A percentile compares a stretch with the other conserved stretches of the same genome.
phyloP scores from a whole-genome alignment of 2,797 vertebrate genomes.

The Glossophaga mutica region DNA sequence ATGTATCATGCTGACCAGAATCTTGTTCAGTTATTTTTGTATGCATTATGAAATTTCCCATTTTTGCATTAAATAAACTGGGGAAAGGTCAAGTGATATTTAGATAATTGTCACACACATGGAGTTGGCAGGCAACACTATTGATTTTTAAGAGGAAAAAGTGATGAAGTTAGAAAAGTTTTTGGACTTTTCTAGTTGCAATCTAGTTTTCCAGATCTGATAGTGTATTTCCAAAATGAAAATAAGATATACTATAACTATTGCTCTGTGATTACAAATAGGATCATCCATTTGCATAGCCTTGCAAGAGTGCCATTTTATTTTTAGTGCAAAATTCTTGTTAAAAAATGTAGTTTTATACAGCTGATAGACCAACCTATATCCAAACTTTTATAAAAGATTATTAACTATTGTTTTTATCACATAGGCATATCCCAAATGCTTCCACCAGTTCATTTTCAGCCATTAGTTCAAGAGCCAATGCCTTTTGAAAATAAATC shows the following conservation, averaged over 20 bases:
- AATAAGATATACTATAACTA: neutral
- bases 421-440: constrained; percentile 41
- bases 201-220: neutral
- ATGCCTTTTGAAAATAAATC: constrained; percentile 32
- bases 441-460: constrained; percentile 23
- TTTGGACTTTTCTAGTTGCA: neutral
- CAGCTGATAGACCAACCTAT: constrained; percentile 62
- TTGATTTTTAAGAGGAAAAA: neutral
- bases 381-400: constrained; percentile 36
- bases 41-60: constrained; percentile 41
- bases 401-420: constrained; percentile 58
- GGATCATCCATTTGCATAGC: constrained; percentile 13
- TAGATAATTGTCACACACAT: constrained; percentile 23
- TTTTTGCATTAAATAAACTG: constrained; percentile 37
- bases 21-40: constrained; percentile 21
- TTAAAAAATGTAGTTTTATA: constrained; percentile 63
- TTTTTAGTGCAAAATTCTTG: constrained; percentile 55
- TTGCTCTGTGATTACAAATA: neutral
- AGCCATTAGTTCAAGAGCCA: constrained; percentile 35
- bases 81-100: neutral
- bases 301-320: constrained; percentile 48
- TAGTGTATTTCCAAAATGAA: constrained; percentile 38
- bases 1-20: constrained; percentile 45
- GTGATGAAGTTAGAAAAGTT: neutral
- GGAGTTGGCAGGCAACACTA: neutral